Evolutionary conservation across 2,113 vertebrate genomes (phyloP), one percentile per base, ranked within the genome.

Genomic region (Entosphenus tridentatus): DNA sequence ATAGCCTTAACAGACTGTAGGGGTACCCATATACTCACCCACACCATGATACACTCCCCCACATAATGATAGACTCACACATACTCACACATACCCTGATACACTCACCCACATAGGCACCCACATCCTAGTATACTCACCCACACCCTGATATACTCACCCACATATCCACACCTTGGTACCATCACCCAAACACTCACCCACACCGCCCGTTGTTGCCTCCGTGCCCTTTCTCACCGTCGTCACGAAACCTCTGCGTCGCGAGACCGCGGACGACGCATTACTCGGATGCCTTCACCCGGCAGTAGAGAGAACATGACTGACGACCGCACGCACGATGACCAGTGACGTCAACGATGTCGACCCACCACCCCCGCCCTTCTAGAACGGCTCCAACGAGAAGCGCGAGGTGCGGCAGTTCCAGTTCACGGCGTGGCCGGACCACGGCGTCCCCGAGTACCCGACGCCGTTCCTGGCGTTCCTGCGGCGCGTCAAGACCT

Each of bases 371-470:
- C 39, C 39, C 21, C 1, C 73, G 17, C 68, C n/a, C 55, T 9
- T 59, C 8, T 76, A 96, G 93, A 96, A 89, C 56, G 93, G 93
- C 71, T 98, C 89, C 56, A 98, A 87, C 69, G 93, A 98, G 78
- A 98, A 98, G 76, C 81, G 92, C 69, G 93, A 98, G 80, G 89
- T 98, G 70, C 82, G 93, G 69, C 93, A 98, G 75, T 96, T 98
- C 77, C 93, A 98, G 80, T 98, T 96, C 78, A 98, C 93, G 56
- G 93, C 93, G 59, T 98, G 92, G 93, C 93, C 93, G n/a, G 93
- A 98, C 76, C 93, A 98, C 2, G 93, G 93, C 17, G 92, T 98
- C 59, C 93, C 93, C 2, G 93, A 98, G 68, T 92, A 97, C 73
- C 93, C 92, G 12, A 98, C 93, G 13, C 93, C 91, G 0, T 97